phyloP scores from a whole-genome alignment of 2,797 vertebrate species.

The Amblyopsis hoosieri region DNA sequence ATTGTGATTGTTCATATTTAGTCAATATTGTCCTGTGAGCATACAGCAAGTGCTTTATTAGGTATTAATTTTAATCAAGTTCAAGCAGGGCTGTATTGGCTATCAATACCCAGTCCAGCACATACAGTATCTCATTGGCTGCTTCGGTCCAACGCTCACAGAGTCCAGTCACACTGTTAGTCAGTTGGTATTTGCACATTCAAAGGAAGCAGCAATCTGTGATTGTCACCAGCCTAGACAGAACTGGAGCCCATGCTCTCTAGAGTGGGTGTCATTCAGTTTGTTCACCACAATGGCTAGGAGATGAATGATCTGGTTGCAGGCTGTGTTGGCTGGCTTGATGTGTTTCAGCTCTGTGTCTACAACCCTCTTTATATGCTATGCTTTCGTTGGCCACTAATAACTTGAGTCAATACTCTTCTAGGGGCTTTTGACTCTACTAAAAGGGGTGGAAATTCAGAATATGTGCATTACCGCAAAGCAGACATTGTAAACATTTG shows the following conservation, averaged over 20 bases:
- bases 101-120: slow-evolving; percentile 16
- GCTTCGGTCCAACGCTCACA: background rate
- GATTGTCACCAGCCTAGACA: slow-evolving; percentile 48
- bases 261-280: slow-evolving; percentile 51
- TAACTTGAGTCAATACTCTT: slow-evolving; percentile 39
- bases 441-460: slow-evolving; percentile 29
- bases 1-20: too few relatives aligned
- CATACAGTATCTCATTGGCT: slow-evolving; percentile 53
- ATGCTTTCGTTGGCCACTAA: slow-evolving; percentile 53
- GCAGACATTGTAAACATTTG: slow-evolving; percentile 56
- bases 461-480: slow-evolving; percentile 41
- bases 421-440: slow-evolving; percentile 44
- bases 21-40: too few relatives aligned
- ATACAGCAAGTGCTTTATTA: too few relatives aligned
- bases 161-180: slow-evolving; percentile 31
- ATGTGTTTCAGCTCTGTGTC: slow-evolving; percentile 26
- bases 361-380: slow-evolving; percentile 43
- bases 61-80: too few relatives aligned
- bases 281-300: slow-evolving; percentile 48
- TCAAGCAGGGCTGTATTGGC: too few relatives aligned
- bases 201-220: slow-evolving; percentile 14
- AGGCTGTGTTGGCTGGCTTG: slow-evolving; percentile 36
- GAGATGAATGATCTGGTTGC: slow-evolving; percentile 66
- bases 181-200: slow-evolving; percentile 22
- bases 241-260: slow-evolving; percentile 31